A percentile compares a stretch with the other conserved stretches of the same genome.
phyloP scores from a whole-genome alignment of 2,888 invertebrate genomes.

The Eilema griseolum region DNA sequence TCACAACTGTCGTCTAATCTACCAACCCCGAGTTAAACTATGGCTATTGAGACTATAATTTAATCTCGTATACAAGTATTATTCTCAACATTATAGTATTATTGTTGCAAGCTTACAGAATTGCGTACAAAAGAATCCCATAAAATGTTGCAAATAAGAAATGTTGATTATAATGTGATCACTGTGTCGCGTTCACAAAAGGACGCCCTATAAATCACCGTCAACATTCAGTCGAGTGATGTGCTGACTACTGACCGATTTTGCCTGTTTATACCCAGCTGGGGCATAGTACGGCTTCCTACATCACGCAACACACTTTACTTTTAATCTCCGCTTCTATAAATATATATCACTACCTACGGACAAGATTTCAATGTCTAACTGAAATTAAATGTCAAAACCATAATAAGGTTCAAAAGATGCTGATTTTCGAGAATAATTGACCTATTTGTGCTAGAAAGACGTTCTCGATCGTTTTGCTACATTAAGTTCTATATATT shows the following conservation, averaged over 20 bases:
- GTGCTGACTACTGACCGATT: slow-evolving; percentile 47
- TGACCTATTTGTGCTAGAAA: background rate
- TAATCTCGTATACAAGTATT: no score
- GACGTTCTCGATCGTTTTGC: no score
- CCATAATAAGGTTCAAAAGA: background rate
- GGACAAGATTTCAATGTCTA: background rate
- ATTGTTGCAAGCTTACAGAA: no score
- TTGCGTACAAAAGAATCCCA: background rate
- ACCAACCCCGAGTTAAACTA: no score
- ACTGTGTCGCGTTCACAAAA: background rate
- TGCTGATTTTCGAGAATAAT: background rate
- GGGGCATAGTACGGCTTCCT: slow-evolving; percentile 44
- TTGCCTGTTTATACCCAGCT: slow-evolving; percentile 35
- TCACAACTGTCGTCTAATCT: no score
- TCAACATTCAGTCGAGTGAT: slow-evolving; percentile 21
- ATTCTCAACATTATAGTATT: no score
- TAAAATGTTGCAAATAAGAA: background rate
- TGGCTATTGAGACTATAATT: no score
- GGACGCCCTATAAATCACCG: slow-evolving; percentile 28
- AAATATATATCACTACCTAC: background rate
- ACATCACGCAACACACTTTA: slow-evolving; percentile 44
- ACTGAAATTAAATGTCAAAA: background rate
- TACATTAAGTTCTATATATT: no score
- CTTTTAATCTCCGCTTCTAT: slow-evolving; percentile 27
- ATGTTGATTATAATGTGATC: background rate